Evolutionary conservation across 2,113 vertebrate genomes (phyloP).

Genomic region (Calypte anna): DNA sequence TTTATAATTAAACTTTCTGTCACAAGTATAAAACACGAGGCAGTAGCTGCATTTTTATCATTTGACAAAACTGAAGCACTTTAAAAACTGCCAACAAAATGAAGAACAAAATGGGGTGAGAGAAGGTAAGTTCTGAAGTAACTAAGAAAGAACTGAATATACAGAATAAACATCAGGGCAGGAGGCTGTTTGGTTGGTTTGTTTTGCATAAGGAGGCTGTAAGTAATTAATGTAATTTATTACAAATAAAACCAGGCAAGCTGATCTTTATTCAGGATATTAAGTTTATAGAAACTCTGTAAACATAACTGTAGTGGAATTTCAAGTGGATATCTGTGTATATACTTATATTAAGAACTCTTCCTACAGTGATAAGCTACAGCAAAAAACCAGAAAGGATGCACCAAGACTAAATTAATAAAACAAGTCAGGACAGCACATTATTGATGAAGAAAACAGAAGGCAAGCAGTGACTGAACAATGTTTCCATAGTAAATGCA

Average conservation of each 20-base stretch:
- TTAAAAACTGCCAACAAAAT: neutral
- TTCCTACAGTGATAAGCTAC: neutral
- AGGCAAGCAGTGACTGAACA: neutral
- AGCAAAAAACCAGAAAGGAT: neutral
- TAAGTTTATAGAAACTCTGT: neutral
- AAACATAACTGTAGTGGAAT: neutral
- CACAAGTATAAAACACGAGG: neutral
- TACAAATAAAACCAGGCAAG: neutral
- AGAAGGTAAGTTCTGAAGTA: neutral
- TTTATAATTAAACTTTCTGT: neutral
- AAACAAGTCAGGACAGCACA: neutral
- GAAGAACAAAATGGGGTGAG: neutral
- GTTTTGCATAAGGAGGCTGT: neutral
- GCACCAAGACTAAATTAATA: neutral
- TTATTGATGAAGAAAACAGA: neutral
- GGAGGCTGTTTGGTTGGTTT: neutral
- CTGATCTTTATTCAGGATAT: neutral
- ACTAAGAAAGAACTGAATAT: neutral
- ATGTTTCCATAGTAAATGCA: neutral
- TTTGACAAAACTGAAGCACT: neutral
- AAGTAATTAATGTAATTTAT: neutral
- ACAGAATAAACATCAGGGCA: neutral
- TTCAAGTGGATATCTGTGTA: neutral
- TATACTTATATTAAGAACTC: neutral
- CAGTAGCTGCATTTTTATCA: neutral